Base-by-base conservation (phyloP, 2,797 vertebrate species). In the Acropternis orthonyx region DNA sequence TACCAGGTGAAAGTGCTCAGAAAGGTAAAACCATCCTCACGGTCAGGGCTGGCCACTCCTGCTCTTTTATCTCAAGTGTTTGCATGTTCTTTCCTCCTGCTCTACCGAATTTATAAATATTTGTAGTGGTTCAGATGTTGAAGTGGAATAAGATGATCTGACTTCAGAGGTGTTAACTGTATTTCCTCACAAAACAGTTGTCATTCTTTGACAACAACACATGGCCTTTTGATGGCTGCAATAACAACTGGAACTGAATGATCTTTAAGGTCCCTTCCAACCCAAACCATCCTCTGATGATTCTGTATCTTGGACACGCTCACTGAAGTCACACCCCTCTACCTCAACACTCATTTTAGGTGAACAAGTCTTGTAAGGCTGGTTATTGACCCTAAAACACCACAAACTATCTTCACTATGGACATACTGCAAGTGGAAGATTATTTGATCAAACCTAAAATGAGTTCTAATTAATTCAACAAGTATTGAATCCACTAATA, bases 101-200 rank as follows among this genome's bases (percentile, higher is more conserved):
- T 41, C 46, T 32, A 21, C 36, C 86, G 55, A 37, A 61, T 75
- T 76, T 56, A 66, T 76, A 93, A 90, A 91, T 94, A 90, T 93
- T 87, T 90, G 49, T 32, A 85, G 61, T 54, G 63, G 41, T 93
- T 95, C 92, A 63, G 77, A 84, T 67, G 73, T 59, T 82, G 71
- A 89, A 84, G 43, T 63, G 39, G 55, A 86, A 23, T 72, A 44
- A 88, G 76, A 77, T 48, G 39, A 72, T 75, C 63, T 79, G 76
- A 28, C 48, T 83, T 87, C 21, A 61, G 58, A 74, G 89, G 49
- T 0, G 6, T 22, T 66, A 58, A 61, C 76, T 66, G 3, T 69
- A 76, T 87, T 93, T 89, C 49, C 54, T 88, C 51, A 77, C 65
- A 86, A 88, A 94, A 93, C 43, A 68, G 16, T 55, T 62, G 69